These are phyloP conservation scores for Phalacrocorax brasilianus DNA, from an alignment of 2,113 vertebrate genomes.

Conservation along the genomic window DNA sequence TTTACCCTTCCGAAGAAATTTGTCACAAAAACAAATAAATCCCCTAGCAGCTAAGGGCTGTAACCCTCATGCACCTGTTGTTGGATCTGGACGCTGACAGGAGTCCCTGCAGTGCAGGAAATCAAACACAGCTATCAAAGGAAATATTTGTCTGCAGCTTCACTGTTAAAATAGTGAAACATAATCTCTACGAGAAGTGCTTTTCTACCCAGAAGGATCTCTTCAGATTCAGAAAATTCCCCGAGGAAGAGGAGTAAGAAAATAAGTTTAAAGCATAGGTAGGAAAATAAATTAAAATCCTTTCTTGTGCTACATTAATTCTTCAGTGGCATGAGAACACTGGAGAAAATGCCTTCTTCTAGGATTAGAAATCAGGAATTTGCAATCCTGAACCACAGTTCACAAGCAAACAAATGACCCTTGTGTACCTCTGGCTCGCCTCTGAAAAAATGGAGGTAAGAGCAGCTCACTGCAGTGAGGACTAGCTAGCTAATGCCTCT, in stretches of 20 bases:
- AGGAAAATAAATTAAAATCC: neutral
- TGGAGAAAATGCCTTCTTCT: neutral
- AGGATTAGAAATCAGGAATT: neutral
- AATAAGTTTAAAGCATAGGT: neutral
- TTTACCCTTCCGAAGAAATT: neutral
- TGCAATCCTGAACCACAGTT: neutral
- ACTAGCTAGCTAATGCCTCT: neutral
- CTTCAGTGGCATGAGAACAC: neutral
- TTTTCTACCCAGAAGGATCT: neutral
- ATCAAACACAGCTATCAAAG: neutral
- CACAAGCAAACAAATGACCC: neutral
- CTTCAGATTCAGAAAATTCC: neutral
- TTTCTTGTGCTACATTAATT: neutral
- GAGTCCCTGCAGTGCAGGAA: neutral
- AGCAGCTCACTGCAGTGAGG: neutral
- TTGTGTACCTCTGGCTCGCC: neutral
- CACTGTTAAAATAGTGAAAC: neutral
- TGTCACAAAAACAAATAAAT: neutral
- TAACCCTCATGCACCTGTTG: neutral
- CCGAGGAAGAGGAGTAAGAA: neutral
- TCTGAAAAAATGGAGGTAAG: neutral
- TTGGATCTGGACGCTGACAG: neutral
- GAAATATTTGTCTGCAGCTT: neutral
- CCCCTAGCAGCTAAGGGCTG: neutral
- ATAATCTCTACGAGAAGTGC: neutral